Evolutionary conservation across 2,113 vertebrate genomes (phyloP), one percentile per base, ranked within the genome.

Genomic region (Corythornis madagascariensis): DNA sequence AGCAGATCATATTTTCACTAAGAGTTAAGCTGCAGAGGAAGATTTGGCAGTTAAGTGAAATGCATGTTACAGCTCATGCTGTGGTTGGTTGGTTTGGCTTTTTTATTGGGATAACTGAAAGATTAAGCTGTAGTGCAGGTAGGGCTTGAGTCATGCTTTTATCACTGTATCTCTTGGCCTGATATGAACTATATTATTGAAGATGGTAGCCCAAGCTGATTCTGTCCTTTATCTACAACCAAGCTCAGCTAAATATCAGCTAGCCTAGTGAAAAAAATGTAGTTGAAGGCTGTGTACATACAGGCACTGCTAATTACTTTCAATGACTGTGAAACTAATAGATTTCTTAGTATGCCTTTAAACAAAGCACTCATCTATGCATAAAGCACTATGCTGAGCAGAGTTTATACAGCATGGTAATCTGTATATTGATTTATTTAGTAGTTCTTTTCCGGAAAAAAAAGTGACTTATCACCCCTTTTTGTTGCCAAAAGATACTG

Each of bases 31-130:
- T 95, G 90, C 83, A 88, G 72, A 94, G 87, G 81, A 95, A 96
- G 94, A 83, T 14, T 16, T 16, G 92, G 95, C 94, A 96, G 80
- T 73, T 38, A 92, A 89, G 57, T 95, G 95, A 95, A 92, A 94
- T 81, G 86, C 86, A 64, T 70, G 73, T 95, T 91, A 93, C 86
- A 91, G 89, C 93, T 96, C 94, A 96, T 96, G 93, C 86, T 4
- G 13, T 15, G 16, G 19, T 33, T 33, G 19, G n/a, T 43, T 64
- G 22, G 48, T 84, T 65, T 63, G 35, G 16, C 38, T 61, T 64
- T 60, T 86, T 88, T 43, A 90, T 63, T 92, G 93, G 92, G 95
- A 82, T 84, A 93, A 94, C 86, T 90, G 77, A 78, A 95, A 96
- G 87, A 94, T 95, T 72, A 96, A 85, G 59, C 73, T 73, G 61